phyloP scores from a whole-genome alignment of 1,140 invertebrate species.

The Steinernema feltiae region DNA sequence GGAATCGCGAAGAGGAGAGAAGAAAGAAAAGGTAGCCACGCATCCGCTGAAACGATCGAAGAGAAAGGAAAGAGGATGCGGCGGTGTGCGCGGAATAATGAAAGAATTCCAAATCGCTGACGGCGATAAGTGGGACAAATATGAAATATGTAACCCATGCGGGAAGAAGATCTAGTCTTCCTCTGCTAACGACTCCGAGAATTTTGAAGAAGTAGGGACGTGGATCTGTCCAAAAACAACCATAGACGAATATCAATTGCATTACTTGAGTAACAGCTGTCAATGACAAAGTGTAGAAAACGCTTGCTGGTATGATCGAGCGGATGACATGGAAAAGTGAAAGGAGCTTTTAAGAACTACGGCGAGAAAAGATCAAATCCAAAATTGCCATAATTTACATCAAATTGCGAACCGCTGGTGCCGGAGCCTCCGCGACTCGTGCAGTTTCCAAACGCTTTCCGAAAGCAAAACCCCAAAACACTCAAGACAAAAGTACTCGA shows the following conservation, averaged over 20 bases:
- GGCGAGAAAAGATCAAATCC: neutral
- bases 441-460: too few relatives aligned
- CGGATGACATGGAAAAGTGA: neutral
- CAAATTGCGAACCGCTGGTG: neutral
- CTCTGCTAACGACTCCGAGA: neutral
- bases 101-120: conserved; percentile 1
- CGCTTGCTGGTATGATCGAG: neutral
- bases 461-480: too few relatives aligned
- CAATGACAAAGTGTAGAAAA: neutral
- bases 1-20: neutral
- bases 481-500: too few relatives aligned
- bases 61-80: conserved; percentile 5
- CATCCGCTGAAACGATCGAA: neutral
- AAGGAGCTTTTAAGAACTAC: neutral
- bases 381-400: neutral
- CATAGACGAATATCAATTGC: neutral
- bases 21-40: neutral
- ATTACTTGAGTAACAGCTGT: neutral
- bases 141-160: neutral
- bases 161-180: neutral
- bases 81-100: conserved; percentile 10
- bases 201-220: neutral
- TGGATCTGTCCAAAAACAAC: neutral
- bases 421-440: too few relatives aligned
- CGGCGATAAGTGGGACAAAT: conserved; percentile 13